phyloP scores from a whole-genome alignment of 2,888 invertebrate genomes.

The Tillus elongatus region DNA sequence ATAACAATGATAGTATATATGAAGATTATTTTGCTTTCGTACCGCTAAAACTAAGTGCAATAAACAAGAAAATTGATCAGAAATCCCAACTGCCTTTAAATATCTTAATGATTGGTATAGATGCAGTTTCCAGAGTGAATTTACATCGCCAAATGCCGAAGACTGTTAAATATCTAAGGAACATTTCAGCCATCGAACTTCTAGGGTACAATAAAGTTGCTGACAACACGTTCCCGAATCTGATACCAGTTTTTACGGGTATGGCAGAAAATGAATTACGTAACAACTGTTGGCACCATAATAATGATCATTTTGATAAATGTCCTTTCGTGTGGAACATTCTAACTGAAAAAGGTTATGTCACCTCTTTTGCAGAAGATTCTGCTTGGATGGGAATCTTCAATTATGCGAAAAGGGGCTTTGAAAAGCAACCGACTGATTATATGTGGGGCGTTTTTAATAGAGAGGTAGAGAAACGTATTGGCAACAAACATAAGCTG shows the following conservation, averaged over 20 bases:
- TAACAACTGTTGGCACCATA: slow-evolving; percentile 52
- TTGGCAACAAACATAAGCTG: slow-evolving; percentile 54
- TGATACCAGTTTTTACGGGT: slow-evolving; percentile 73
- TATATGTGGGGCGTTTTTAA: slow-evolving; percentile 73
- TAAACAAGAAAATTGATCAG: slow-evolving; percentile 12
- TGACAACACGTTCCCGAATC: slow-evolving; percentile 88
- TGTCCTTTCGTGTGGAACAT: slow-evolving; percentile 81
- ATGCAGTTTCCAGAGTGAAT: slow-evolving; percentile 78
- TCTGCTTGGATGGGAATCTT: slow-evolving; percentile 69
- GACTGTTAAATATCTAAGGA: slow-evolving; percentile 52
- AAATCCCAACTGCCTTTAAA: slow-evolving; percentile 43
- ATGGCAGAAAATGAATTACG: slow-evolving; percentile 55
- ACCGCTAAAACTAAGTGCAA: slow-evolving; percentile 38
- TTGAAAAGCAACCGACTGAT: slow-evolving; percentile 71
- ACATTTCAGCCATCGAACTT: slow-evolving; percentile 63
- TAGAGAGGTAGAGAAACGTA: slow-evolving; percentile 55
- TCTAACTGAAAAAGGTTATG: slow-evolving; percentile 61
- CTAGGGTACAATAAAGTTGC: slow-evolving; percentile 88
- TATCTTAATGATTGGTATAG: slow-evolving; percentile 73
- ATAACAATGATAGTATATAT: slow-evolving; percentile 46
- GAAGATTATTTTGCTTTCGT: slow-evolving; percentile 62
- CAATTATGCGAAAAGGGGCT: slow-evolving; percentile 70
- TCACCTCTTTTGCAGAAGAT: slow-evolving; percentile 78
- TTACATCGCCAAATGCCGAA: slow-evolving; percentile 75
- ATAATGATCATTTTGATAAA: slow-evolving; percentile 56